phyloP scores from a whole-genome alignment of 2,888 invertebrate genomes.

The Xanthia togata region DNA sequence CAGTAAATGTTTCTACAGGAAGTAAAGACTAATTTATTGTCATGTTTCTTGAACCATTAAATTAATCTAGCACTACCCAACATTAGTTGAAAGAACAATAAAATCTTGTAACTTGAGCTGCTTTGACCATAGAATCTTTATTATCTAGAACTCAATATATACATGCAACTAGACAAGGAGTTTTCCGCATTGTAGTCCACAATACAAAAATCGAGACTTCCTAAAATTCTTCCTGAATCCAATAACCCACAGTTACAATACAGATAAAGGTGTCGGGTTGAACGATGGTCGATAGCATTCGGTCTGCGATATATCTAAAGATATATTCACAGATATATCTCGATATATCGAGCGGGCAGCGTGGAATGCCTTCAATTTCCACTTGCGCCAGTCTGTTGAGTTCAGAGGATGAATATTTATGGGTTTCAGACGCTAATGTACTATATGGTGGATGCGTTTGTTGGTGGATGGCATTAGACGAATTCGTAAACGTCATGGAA shows the following conservation, averaged over 20 bases:
- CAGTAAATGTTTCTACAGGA: no score
- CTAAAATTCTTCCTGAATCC: slow-evolving; percentile 36
- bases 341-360: slow-evolving; percentile 63
- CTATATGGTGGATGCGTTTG: slow-evolving; percentile 67
- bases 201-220: neutral
- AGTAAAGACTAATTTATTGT: neutral
- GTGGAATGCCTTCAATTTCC: slow-evolving; percentile 79
- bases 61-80: neutral
- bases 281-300: slow-evolving; percentile 53
- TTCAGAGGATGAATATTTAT: slow-evolving; percentile 82
- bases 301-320: slow-evolving; percentile 31
- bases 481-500: neutral
- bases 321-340: slow-evolving; percentile 36
- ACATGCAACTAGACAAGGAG: no score
- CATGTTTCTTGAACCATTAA: neutral
- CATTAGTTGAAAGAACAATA: neutral
- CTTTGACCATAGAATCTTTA: neutral
- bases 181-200: neutral
- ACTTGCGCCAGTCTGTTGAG: slow-evolving; percentile 72
- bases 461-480: neutral
- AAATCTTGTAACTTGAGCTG: neutral
- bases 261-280: slow-evolving; percentile 52
- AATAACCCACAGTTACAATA: slow-evolving; percentile 50
- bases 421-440: slow-evolving; percentile 70
- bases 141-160: neutral